Conservation (phyloP, 1,140 invertebrate species). For the Lepidotrigona ventralis region DNA sequence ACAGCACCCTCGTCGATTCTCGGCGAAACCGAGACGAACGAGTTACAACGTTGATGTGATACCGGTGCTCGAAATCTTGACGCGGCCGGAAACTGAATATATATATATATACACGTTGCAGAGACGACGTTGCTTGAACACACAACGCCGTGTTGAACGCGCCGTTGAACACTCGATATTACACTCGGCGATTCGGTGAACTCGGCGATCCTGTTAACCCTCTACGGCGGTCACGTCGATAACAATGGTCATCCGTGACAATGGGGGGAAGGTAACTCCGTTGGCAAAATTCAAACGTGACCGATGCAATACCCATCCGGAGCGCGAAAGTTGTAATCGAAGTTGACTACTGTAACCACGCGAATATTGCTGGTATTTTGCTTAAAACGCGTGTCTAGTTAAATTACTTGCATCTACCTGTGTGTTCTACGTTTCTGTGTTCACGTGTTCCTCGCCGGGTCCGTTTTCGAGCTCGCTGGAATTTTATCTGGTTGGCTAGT, state of each 20-base stretch:
- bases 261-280: constrained; percentile 2
- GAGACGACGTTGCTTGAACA: not conserved
- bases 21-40: not conserved
- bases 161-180: constrained; percentile 12
- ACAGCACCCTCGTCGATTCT: no score
- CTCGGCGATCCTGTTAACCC: constrained; percentile 21
- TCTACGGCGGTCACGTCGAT: constrained; percentile 26
- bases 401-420: not conserved
- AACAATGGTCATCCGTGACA: constrained; percentile 19
- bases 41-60: constrained; percentile 15
- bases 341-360: not conserved
- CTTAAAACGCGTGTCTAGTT: not conserved
- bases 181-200: not conserved
- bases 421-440: not conserved
- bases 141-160: not conserved
- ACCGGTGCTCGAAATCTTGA: constrained; percentile 14
- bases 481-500: no score
- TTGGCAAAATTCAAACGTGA: constrained; percentile 17
- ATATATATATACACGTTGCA: not conserved
- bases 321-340: constrained; percentile 2
- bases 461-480: no score
- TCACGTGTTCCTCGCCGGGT: no score
- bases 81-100: not conserved
- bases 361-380: not conserved
- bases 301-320: not conserved